Base-by-base conservation (phyloP, 2,797 vertebrate genomes). In the Denticeps clupeoides region DNA sequence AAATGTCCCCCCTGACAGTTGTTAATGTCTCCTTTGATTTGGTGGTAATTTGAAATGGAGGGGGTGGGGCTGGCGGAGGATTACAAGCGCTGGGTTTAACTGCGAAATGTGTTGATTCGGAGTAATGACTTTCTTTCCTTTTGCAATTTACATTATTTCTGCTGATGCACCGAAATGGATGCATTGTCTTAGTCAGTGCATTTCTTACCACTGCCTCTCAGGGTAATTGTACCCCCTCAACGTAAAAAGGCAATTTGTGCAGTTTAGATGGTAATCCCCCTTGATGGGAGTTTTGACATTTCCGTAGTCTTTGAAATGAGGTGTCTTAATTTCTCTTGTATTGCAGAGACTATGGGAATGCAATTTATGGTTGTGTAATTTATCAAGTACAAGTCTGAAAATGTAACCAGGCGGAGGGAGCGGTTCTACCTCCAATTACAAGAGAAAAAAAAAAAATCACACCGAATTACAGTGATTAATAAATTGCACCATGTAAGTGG, bases 61-160 rank as follows among this genome's bases (percentile, higher is more conserved):
- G 16, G n/a, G n/a, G n/a, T n/a, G n/a, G n/a, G n/a, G n/a, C n/a
- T n/a, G n/a, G n/a, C n/a, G n/a, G n/a, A n/a, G 49, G 27, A 38
- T 49, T 44, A 35, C 47, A 49, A 45, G 49, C 4, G 35, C 25
- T 29, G 13, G 49, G 29, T 38, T 45, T 44, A 41, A 16, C 45
- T 32, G n/a, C n/a, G 38, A 35, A 48, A 42, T 35, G 42, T 15
- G 21, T 27, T 49, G 46, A 45, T 49, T 49, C 16, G 44, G 11
- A 48, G 15, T 8, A 48, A 43, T 33, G 16, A 27, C 48, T 11
- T 22, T 26, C 28, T 31, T 15, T 29, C 49, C 27, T 19, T 23
- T 23, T 19, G 5, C 8, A 12, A 27, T 51, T 29, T 40, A 15
- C 29, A 48, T 27, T 13, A 32, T 38, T n/a, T 21, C 31, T 18